Evolutionary conservation across 2,113 vertebrate species (phyloP).

Genomic region (Rhynchopsitta pachyrhyncha): DNA sequence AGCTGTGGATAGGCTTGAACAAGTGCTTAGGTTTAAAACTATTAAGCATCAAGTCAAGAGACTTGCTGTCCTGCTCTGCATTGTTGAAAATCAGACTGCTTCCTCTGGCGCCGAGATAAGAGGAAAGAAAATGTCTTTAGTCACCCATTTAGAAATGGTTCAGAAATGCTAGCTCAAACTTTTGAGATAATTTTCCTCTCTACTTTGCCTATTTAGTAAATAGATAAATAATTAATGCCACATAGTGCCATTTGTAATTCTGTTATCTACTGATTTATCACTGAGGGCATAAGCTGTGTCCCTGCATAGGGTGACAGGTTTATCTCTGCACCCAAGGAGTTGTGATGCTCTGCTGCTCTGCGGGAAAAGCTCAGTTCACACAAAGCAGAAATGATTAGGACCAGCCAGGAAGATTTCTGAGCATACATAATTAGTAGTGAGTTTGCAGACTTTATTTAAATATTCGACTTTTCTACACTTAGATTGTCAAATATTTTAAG

Average conservation of each 20-base stretch:
- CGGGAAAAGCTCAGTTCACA: neutral
- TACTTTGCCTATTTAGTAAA: neutral
- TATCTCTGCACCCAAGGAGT: neutral
- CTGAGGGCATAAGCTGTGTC: neutral
- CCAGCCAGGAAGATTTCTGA: slow-evolving; percentile 35
- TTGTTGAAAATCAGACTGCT: neutral
- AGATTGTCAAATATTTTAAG: slow-evolving; percentile 37
- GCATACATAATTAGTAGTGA: neutral
- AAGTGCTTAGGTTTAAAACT: neutral
- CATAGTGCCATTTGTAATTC: neutral
- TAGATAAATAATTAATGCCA: neutral
- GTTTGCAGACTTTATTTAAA: slow-evolving; percentile 48
- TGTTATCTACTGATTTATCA: neutral
- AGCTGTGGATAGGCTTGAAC: neutral
- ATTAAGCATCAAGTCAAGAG: neutral
- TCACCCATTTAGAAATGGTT: neutral
- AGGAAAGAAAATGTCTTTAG: neutral
- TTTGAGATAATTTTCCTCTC: neutral
- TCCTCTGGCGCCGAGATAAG: neutral
- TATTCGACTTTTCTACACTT: slow-evolving; percentile 17
- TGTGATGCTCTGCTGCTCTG: neutral
- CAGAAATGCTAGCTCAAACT: neutral
- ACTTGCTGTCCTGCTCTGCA: neutral
- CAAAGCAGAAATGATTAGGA: neutral
- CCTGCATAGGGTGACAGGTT: neutral